Conservation (phyloP, 2,113 vertebrate genomes). For the Sula dactylatra region DNA sequence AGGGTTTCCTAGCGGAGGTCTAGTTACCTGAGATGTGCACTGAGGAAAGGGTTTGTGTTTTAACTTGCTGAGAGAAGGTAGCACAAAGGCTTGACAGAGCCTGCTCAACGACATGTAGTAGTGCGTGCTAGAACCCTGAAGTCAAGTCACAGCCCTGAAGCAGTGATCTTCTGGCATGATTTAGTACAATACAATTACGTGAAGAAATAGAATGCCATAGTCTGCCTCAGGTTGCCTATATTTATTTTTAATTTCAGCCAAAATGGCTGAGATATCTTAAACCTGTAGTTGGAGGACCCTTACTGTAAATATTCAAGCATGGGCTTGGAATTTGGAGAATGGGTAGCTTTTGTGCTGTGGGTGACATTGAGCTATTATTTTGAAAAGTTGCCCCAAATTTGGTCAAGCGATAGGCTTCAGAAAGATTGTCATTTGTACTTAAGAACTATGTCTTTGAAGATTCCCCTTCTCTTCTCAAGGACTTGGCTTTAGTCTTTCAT, state of each 20-base stretch:
- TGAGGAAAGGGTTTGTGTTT: not conserved
- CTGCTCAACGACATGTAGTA: not conserved
- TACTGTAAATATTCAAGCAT: not conserved
- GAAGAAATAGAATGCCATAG: not conserved
- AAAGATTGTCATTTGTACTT: not conserved
- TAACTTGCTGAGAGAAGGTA: not conserved
- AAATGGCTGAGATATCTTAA: not conserved
- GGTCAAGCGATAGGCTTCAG: not conserved
- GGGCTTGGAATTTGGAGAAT: not conserved
- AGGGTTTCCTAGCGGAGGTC: not conserved
- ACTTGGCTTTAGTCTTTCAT: not conserved
- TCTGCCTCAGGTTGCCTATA: not conserved
- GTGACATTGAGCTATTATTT: not conserved
- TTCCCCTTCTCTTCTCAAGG: not conserved
- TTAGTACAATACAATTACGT: not conserved
- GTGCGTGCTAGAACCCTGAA: not conserved
- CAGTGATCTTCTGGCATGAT: not conserved
- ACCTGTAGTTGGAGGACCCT: not conserved
- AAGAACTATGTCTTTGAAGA: not conserved
- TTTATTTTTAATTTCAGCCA: not conserved
- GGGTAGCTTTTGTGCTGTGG: not conserved
- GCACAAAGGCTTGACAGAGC: not conserved
- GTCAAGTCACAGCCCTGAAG: not conserved
- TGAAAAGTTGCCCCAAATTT: not conserved
- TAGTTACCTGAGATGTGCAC: not conserved